These are phyloP conservation scores for Cerastis leucographa DNA, from an alignment of 2,888 invertebrate genomes.

Conservation along the genomic window DNA sequence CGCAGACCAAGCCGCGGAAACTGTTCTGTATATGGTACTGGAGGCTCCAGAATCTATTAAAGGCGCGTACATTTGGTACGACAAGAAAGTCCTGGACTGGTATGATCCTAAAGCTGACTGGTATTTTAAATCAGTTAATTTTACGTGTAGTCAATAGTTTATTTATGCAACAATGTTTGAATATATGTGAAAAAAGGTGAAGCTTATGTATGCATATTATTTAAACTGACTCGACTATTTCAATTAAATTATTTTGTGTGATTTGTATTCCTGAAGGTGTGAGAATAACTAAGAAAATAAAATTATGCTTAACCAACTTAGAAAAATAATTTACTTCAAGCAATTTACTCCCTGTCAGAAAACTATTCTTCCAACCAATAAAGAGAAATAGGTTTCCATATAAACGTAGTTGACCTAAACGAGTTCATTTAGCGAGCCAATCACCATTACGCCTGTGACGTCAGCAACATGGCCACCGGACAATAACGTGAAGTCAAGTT, in stretches of 20 bases:
- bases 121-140: constrained; percentile 75
- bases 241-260: neutral
- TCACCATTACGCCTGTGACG: constrained; percentile 51
- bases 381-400: constrained; percentile 45
- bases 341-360: constrained; percentile 17
- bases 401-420: constrained; percentile 46
- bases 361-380: constrained; percentile 29
- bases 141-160: constrained; percentile 39
- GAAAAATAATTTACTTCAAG: neutral
- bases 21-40: constrained; percentile 89
- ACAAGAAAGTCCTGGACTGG: constrained; percentile 91
- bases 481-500: constrained; percentile 46
- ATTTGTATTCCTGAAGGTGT: neutral
- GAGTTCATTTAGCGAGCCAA: constrained; percentile 51
- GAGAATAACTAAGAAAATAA: neutral
- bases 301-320: neutral
- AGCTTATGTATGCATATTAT: neutral
- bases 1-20: constrained; percentile 90
- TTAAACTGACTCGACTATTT: neutral
- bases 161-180: neutral
- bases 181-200: neutral
- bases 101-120: constrained; percentile 78
- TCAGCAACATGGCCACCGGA: constrained; percentile 49
- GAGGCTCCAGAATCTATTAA: constrained; percentile 88
- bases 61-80: constrained; percentile 92